phyloP scores from a whole-genome alignment of 2,113 vertebrate species.

The Tamias sibiricus region DNA sequence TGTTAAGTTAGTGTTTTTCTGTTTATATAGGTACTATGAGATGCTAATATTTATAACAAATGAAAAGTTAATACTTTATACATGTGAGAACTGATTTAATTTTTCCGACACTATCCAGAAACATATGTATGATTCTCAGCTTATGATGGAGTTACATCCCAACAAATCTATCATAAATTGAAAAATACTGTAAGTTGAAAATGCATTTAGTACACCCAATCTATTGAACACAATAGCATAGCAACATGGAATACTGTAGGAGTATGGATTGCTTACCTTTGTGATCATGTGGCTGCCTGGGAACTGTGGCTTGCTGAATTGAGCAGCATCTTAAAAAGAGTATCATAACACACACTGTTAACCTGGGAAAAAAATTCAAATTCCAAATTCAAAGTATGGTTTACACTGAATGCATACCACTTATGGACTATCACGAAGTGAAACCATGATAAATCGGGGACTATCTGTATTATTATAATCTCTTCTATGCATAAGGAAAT shows the following conservation, averaged over 20 bases:
- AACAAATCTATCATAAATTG: not conserved
- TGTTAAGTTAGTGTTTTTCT: not conserved
- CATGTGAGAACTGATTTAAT: not conserved
- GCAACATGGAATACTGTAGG: too few species aligned
- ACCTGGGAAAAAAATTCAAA: not conserved
- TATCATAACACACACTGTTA: too few species aligned
- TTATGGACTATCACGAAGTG: not conserved
- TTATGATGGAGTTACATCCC: not conserved
- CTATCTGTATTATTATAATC: not conserved
- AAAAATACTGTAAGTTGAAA: not conserved
- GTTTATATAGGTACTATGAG: not conserved
- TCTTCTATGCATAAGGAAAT: not conserved
- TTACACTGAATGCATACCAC: not conserved
- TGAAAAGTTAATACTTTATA: too few species aligned
- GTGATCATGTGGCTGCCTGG: not conserved
- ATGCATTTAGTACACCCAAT: not conserved
- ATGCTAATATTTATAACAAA: not conserved
- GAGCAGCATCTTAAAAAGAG: not conserved
- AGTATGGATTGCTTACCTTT: too few species aligned
- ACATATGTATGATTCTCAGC: not conserved
- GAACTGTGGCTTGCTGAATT: too few species aligned
- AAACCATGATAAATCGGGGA: not conserved
- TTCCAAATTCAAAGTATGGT: not conserved
- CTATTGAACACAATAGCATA: not conserved
- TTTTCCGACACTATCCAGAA: not conserved